Evolutionary conservation across 2,113 vertebrate species (phyloP).

Genomic region (Marmota flaviventris): DNA sequence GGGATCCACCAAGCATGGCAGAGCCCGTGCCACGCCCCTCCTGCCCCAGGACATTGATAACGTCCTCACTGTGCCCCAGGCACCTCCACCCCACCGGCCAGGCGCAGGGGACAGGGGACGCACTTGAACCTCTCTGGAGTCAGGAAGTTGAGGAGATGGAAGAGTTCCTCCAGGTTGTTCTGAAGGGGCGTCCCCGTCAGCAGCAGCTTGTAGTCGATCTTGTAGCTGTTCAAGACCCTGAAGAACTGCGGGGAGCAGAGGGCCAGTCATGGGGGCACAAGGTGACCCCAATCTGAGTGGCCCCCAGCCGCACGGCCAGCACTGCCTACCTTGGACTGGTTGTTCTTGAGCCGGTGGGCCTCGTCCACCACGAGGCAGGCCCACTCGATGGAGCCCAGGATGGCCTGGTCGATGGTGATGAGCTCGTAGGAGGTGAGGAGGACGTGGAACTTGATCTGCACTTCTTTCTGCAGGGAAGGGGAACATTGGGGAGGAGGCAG

Average conservation of each 20-base stretch:
- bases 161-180: conserved; percentile 99
- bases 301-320: rapidly evolving
- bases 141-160: conserved; percentile 99
- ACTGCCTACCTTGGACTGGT: conserved; percentile 96
- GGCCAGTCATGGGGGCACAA: background rate
- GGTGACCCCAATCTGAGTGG: rapidly evolving
- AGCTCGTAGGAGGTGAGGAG: conserved; percentile 98
- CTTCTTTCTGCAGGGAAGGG: conserved; percentile 92
- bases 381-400: conserved; percentile 97
- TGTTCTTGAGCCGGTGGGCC: conserved; percentile 98
- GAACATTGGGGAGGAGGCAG: background rate
- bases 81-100: background rate
- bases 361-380: conserved; percentile 98
- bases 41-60: rapidly evolving
- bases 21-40: rapidly evolving
- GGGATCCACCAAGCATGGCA: rapidly evolving
- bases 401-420: conserved; percentile 98
- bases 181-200: conserved; percentile 98
- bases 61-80: rapidly evolving
- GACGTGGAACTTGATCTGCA: conserved; percentile 98
- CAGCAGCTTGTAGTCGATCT: conserved; percentile 99
- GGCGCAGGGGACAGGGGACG: conserved; percentile 43
- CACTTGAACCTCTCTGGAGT: conserved; percentile 98
- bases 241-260: conserved; percentile 92
- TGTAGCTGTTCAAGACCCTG: conserved; percentile 97